phyloP scores from a whole-genome alignment of 2,888 invertebrate genomes.

The Microctonus aethiopoides region DNA sequence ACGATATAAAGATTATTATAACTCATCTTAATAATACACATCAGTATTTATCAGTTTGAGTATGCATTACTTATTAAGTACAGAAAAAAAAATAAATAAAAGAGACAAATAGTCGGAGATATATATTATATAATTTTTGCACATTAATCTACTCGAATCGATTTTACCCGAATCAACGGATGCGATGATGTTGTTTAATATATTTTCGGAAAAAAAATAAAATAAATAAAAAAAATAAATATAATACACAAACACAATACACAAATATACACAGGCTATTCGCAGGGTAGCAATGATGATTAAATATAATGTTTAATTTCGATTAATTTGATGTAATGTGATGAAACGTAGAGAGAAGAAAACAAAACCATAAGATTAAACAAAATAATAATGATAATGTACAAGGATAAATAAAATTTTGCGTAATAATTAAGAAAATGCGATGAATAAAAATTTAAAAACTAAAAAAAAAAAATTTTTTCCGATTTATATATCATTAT shows the following conservation, averaged over 20 bases:
- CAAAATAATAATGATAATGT: constrained; percentile 10
- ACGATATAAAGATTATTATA: neutral
- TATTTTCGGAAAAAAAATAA: neutral
- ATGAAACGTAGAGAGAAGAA: neutral
- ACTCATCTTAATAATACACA: neutral
- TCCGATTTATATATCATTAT: constrained; percentile 35
- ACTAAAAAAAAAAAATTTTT: constrained; percentile 29
- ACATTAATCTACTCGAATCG: constrained; percentile 17
- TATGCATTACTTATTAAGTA: neutral
- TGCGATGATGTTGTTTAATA: constrained; percentile 22
- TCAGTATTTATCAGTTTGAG: neutral
- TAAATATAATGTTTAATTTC: neutral
- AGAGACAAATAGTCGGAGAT: no score
- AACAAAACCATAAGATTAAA: constrained; percentile 2
- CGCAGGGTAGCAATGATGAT: constrained; percentile 15
- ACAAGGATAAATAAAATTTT: constrained; percentile 27
- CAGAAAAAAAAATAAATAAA: neutral
- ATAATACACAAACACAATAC: neutral
- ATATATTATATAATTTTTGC: constrained; percentile 4
- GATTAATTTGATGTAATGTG: constrained; percentile 1
- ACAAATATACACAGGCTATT: constrained; percentile 1
- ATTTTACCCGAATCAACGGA: constrained; percentile 18
- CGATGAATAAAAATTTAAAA: constrained; percentile 28
- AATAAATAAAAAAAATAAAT: neutral
- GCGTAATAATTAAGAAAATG: constrained; percentile 21